Percentiles rank a stretch among this genome's conserved stretches.
These are phyloP conservation scores for Philonicus albiceps DNA, from an alignment of 2,888 invertebrate species.

Conservation along the genomic window DNA sequence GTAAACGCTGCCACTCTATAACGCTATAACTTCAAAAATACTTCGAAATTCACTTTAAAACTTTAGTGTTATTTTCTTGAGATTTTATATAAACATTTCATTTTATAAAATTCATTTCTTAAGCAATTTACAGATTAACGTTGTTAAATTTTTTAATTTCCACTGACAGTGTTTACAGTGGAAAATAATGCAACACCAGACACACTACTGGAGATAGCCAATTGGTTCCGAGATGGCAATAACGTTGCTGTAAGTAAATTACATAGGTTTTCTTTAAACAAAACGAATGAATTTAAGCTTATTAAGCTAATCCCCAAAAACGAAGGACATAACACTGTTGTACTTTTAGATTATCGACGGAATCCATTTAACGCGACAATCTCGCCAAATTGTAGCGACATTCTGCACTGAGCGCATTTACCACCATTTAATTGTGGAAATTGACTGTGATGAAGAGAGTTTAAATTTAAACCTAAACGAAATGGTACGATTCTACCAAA, in stretches of 20 bases:
- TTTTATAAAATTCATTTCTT: no score
- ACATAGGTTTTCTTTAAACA: not conserved
- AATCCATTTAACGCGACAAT: conserved; percentile 85
- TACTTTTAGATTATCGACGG: conserved; percentile 85
- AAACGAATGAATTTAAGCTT: not conserved
- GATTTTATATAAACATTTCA: no score
- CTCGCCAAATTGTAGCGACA: conserved; percentile 79
- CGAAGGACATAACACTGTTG: not conserved
- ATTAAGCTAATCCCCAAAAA: not conserved
- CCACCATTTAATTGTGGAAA: conserved; percentile 90
- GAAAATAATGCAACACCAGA: conserved; percentile 62
- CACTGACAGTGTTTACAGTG: conserved; percentile 75
- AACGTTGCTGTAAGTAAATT: conserved; percentile 76
- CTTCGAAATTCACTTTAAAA: no score
- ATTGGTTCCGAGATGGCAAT: conserved; percentile 80
- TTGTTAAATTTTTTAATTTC: not conserved
- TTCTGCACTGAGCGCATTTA: conserved; percentile 79
- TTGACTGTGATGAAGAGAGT: conserved; percentile 79
- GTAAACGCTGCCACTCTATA: no score
- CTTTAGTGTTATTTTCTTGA: no score
- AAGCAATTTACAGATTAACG: not conserved
- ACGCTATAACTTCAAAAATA: no score
- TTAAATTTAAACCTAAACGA: conserved; percentile 69
- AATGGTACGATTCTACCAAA: conserved; percentile 52
- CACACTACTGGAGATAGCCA: conserved; percentile 84